Percentiles rank a stretch among this genome's conserved stretches.
Evolutionary conservation across 1,140 invertebrate species (phyloP).

Genomic region (Leptinotarsa defecta): DNA sequence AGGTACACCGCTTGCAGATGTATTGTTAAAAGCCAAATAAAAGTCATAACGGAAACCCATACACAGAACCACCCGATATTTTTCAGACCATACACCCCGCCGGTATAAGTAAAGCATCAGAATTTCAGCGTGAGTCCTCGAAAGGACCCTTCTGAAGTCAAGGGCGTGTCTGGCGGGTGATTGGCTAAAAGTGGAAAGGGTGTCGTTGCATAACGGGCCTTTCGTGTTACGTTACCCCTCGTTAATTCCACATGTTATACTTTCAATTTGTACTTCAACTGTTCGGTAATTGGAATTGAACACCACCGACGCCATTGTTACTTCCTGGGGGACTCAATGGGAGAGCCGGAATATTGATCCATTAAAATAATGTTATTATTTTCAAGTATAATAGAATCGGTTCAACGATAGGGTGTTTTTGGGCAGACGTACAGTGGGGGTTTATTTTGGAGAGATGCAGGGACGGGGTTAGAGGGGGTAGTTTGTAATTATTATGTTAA

Average conservation of each 20-base stretch:
- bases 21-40: neutral
- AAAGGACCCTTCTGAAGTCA: conserved; percentile 38
- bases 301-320: conserved; percentile 41
- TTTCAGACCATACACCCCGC: neutral
- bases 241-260: conserved; percentile 45
- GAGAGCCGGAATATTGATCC: conserved; percentile 37
- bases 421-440: neutral
- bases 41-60: neutral
- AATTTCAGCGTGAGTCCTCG: conserved; percentile 35
- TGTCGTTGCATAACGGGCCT: conserved; percentile 42
- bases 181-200: conserved; percentile 41
- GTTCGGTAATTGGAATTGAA: conserved; percentile 41
- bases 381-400: conserved; percentile 16
- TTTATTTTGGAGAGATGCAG: neutral
- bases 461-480: neutral
- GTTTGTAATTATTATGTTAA: too few relatives aligned
- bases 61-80: neutral
- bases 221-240: conserved; percentile 42
- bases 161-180: conserved; percentile 42
- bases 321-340: conserved; percentile 19
- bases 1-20: neutral
- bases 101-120: conserved; percentile 8
- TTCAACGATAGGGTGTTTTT: conserved; percentile 15
- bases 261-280: conserved; percentile 46
- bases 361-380: conserved; percentile 43